Evolutionary conservation across 2,797 vertebrate genomes (phyloP).

Genomic region (Lithobates pipiens): DNA sequence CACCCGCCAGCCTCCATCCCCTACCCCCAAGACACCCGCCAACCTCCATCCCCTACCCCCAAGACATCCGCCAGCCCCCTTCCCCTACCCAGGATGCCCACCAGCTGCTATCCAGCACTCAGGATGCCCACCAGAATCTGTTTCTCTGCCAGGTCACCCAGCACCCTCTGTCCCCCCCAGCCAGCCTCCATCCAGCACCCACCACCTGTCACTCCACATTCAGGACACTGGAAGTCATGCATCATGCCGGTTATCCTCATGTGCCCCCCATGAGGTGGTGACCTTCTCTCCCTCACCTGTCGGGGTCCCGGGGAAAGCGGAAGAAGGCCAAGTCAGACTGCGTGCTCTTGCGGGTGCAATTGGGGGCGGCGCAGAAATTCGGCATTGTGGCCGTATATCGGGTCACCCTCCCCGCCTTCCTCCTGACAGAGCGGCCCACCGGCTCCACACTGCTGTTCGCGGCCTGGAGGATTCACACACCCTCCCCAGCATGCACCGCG

Average conservation of each 20-base stretch:
- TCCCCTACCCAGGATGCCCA: no score
- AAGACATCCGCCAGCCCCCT: no score
- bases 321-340: slow-evolving; percentile 77
- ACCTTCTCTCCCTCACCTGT: slow-evolving; percentile 71
- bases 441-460: slow-evolving; percentile 71
- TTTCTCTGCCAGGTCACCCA: no score
- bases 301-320: slow-evolving; percentile 79
- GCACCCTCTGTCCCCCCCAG: no score
- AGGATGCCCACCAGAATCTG: no score
- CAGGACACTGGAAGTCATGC: background rate
- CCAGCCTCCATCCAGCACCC: no score
- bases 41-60: no score
- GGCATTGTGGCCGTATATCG: slow-evolving; percentile 70
- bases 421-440: slow-evolving; percentile 19
- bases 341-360: slow-evolving; percentile 79
- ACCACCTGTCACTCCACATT: background rate
- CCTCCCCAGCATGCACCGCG: slow-evolving; percentile 34
- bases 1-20: no score
- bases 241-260: no score
- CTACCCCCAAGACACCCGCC: no score
- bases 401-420: slow-evolving; percentile 17
- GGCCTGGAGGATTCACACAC: slow-evolving; percentile 69
- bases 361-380: slow-evolving; percentile 77
- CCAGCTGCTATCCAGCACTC: no score
- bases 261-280: background rate